Evolutionary conservation across 2,113 vertebrate species (phyloP).

Genomic region (Dasypus novemcinctus): DNA sequence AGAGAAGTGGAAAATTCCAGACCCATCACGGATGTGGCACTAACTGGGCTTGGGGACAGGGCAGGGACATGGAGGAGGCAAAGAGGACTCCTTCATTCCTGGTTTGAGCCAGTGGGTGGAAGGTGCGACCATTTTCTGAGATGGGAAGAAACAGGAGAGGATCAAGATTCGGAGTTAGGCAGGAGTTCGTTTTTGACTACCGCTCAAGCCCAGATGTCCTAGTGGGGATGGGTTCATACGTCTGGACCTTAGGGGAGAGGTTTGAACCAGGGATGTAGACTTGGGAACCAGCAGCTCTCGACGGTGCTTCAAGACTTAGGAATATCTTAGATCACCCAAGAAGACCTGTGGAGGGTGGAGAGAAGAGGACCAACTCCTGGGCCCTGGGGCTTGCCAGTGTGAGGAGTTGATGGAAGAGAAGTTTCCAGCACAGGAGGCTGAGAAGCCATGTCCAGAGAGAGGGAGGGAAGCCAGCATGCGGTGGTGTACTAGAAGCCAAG

Average conservation of each 20-base stretch:
- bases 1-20: not conserved
- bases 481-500: not conserved
- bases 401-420: not conserved
- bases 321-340: not conserved
- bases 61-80: not conserved
- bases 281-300: accelerated
- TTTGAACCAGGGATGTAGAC: not conserved
- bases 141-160: not conserved
- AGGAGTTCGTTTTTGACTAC: not conserved
- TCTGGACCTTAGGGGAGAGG: not conserved
- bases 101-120: not conserved
- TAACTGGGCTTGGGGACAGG: not conserved
- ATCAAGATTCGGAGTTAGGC: not conserved
- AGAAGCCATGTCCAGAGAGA: not conserved
- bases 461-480: not conserved
- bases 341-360: too few species aligned
- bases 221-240: not conserved
- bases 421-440: not conserved
- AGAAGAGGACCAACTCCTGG: not conserved
- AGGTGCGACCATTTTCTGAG: not conserved
- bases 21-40: not conserved
- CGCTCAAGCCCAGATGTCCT: not conserved
- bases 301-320: not conserved
- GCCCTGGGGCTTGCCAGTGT: not conserved
- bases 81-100: not conserved